Conservation (phyloP, 2,888 invertebrate species). For the Nephrotoma guestfalica region DNA sequence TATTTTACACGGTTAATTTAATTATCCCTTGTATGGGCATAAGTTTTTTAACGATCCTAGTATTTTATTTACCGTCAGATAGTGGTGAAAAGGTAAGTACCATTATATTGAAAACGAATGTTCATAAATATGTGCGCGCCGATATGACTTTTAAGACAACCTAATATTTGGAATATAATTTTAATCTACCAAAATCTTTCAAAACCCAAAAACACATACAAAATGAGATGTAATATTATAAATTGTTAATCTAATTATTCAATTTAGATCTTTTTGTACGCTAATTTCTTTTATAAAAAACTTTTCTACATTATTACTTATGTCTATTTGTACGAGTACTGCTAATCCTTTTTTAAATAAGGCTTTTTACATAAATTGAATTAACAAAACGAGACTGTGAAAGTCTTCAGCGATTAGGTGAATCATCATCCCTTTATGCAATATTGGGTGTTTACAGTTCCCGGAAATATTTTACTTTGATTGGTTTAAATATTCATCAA, state of each 20-base stretch:
- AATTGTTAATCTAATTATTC: not conserved
- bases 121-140: not conserved
- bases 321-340: not conserved
- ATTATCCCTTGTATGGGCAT: constrained; percentile 96
- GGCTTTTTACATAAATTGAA: not conserved
- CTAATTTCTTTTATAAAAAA: not conserved
- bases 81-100: constrained; percentile 88
- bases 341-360: not conserved
- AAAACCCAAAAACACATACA: not conserved
- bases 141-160: not conserved
- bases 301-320: not conserved
- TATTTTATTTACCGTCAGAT: constrained; percentile 95
- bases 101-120: not conserved
- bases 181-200: not conserved
- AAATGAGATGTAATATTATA: not conserved
- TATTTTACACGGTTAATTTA: constrained; percentile 93
- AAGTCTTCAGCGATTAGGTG: not conserved
- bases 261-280: not conserved
- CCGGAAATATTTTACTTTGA: not conserved
- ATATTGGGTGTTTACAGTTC: too few species aligned
- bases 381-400: not conserved
- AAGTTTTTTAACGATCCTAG: constrained; percentile 90
- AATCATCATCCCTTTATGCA: not conserved
- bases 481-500: not conserved
- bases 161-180: not conserved